Percentiles rank a stretch among this genome's conserved stretches.
Evolutionary conservation across 2,888 invertebrate species (phyloP).

Genomic region (Slavum lentiscoides): DNA sequence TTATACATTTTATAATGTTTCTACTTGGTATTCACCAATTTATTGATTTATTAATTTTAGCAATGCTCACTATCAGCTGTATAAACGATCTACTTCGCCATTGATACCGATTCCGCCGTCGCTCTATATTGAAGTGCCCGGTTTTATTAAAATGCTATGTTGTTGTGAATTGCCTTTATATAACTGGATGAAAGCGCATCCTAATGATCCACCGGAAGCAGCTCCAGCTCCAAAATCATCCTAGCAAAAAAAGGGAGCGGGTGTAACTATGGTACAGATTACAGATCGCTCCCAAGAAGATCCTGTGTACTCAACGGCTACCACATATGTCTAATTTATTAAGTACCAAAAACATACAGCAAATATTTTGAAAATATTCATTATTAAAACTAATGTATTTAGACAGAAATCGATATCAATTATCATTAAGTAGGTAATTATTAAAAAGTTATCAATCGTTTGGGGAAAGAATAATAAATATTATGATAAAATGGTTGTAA

Average conservation of each 20-base stretch:
- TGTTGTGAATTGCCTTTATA: slow-evolving; percentile 91
- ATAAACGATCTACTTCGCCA: slow-evolving; percentile 86
- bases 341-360: not conserved
- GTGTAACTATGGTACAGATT: slow-evolving; percentile 47
- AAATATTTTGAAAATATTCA: not conserved
- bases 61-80: slow-evolving; percentile 82
- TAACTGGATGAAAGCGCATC: slow-evolving; percentile 68
- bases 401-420: not conserved
- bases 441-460: not conserved
- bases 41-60: slow-evolving; percentile 61
- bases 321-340: slow-evolving; percentile 43
- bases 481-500: not conserved
- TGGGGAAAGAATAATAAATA: not conserved
- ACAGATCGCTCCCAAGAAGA: slow-evolving; percentile 51
- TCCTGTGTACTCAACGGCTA: slow-evolving; percentile 40
- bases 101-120: slow-evolving; percentile 85
- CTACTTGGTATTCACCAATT: slow-evolving; percentile 53
- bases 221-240: slow-evolving; percentile 49
- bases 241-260: slow-evolving; percentile 53
- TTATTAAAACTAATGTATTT: not conserved
- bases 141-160: slow-evolving; percentile 77
- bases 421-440: slow-evolving; percentile 3
- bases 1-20: not conserved
- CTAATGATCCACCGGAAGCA: slow-evolving; percentile 46
- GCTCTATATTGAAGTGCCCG: slow-evolving; percentile 84